These are phyloP conservation scores for Oncorhynchus kisutch DNA, from an alignment of 2,113 vertebrate genomes.

Conservation along the genomic window DNA sequence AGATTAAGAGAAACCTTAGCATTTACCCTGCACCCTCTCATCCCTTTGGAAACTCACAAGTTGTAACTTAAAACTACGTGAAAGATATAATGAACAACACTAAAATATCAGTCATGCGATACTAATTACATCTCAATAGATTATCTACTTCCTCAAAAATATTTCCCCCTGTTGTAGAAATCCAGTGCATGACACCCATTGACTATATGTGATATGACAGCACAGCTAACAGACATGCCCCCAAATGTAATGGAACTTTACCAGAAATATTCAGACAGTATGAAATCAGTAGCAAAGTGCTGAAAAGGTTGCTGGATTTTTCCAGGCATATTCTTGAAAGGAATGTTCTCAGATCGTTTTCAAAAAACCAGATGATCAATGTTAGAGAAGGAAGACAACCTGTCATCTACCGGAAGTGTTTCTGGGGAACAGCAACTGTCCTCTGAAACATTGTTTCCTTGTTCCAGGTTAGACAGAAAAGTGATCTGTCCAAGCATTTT, in stretches of 20 bases:
- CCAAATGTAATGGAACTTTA: too few relatives aligned
- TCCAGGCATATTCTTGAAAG: background rate
- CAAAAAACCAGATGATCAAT: background rate
- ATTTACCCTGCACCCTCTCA: background rate
- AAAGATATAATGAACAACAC: background rate
- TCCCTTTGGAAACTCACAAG: background rate
- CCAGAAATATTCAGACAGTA: too few relatives aligned
- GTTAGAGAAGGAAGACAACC: too few relatives aligned
- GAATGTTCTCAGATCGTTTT: background rate
- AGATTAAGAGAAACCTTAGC: constrained; percentile 3
- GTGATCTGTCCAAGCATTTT: too few relatives aligned
- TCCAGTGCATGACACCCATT: background rate
- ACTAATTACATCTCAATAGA: background rate
- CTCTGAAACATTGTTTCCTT: too few relatives aligned
- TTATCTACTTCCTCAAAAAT: background rate
- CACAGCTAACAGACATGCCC: too few relatives aligned
- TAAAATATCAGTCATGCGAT: background rate
- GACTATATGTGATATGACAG: background rate
- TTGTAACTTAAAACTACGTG: background rate
- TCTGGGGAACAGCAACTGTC: too few relatives aligned
- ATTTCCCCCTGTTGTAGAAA: background rate
- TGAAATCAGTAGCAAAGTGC: too few relatives aligned
- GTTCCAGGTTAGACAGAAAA: too few relatives aligned
- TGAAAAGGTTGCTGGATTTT: too few relatives aligned
- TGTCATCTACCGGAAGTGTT: too few relatives aligned